Evolutionary conservation across 2,888 invertebrate species (phyloP).

Genomic region (Cataglyphis cursor): DNA sequence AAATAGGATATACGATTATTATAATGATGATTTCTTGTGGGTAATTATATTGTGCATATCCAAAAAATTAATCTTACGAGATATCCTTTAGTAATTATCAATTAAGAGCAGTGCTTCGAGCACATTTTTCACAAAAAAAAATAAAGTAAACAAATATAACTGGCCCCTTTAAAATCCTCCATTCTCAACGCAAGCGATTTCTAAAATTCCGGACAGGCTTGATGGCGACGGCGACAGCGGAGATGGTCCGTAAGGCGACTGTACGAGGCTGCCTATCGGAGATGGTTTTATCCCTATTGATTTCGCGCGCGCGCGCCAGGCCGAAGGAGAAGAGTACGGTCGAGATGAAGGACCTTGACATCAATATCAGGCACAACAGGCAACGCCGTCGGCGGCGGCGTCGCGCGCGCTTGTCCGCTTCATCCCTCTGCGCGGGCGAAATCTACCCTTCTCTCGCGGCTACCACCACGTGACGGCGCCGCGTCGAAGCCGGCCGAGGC

Average conservation of each 20-base stretch:
- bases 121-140: neutral
- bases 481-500: constrained; percentile 58
- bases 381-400: constrained; percentile 57
- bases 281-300: constrained; percentile 84
- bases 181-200: constrained; percentile 8
- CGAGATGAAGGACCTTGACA: constrained; percentile 85
- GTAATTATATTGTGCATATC: neutral
- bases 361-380: constrained; percentile 81
- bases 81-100: neutral
- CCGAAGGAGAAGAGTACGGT: constrained; percentile 79
- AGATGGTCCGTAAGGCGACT: constrained; percentile 11
- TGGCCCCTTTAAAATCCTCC: neutral
- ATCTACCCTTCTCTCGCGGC: neutral
- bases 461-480: constrained; percentile 63
- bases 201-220: constrained; percentile 7
- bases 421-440: constrained; percentile 50
- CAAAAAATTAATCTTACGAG: neutral
- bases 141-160: neutral
- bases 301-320: constrained; percentile 83
- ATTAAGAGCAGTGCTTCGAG: neutral
- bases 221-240: neutral
- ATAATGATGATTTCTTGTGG: neutral
- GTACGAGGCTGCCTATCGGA: constrained; percentile 63
- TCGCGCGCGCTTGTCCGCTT: constrained; percentile 29
- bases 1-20: neutral